Evolutionary conservation across 1,140 invertebrate genomes (phyloP).

Genomic region (Cephus cinctus): DNA sequence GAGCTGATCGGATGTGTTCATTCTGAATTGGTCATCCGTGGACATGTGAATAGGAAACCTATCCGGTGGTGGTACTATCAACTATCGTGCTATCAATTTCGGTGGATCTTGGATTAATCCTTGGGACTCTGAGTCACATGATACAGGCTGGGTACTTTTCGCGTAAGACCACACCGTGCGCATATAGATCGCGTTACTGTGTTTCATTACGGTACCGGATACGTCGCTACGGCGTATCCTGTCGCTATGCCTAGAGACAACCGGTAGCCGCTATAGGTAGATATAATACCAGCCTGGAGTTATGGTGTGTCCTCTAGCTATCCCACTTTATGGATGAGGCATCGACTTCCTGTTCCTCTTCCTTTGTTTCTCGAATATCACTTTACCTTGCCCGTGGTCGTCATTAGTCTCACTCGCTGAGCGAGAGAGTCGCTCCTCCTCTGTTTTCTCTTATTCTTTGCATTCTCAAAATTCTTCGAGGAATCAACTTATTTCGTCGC

Average conservation of each 20-base stretch:
- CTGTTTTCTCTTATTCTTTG: not conserved
- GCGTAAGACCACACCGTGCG: constrained; percentile 30
- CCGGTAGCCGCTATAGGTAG: constrained; percentile 2
- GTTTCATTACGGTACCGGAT: constrained; percentile 40
- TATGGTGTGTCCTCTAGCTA: no score
- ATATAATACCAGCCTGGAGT: no score
- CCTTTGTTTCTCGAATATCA: constrained; percentile 21
- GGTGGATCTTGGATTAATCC: constrained; percentile 4
- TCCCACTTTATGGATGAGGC: not conserved
- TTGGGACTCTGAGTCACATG: constrained; percentile 14
- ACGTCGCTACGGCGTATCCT: constrained; percentile 22
- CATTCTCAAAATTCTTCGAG: constrained; percentile 4
- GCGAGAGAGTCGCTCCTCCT: not conserved
- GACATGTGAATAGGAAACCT: constrained; percentile 23
- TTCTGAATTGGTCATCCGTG: constrained; percentile 25
- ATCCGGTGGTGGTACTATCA: not conserved
- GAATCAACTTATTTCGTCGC: not conserved
- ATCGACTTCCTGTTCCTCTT: not conserved
- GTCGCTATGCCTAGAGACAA: constrained; percentile 5
- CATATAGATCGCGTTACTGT: constrained; percentile 45
- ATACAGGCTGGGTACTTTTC: constrained; percentile 15
- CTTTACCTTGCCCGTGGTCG: constrained; percentile 17
- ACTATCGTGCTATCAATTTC: constrained; percentile 11
- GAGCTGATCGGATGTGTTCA: no score
- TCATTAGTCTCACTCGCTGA: no score